A percentile compares a stretch with the other conserved stretches of the same genome.
Conservation (phyloP, 2,113 vertebrate genomes). For the Patagioenas fasciata region DNA sequence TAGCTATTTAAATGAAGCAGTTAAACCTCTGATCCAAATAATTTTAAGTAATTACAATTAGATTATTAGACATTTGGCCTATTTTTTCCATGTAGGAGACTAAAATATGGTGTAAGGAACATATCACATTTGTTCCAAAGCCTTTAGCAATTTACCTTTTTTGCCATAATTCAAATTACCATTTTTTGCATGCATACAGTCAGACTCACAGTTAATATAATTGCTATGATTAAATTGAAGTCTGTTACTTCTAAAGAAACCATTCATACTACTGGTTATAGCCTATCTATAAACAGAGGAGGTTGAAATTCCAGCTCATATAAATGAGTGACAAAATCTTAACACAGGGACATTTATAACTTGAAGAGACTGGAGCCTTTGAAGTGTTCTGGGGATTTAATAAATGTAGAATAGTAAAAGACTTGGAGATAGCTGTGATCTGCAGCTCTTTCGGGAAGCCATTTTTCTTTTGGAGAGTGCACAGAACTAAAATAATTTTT, state of each 20-base stretch:
- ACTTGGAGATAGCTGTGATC: background rate
- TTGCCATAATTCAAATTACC: background rate
- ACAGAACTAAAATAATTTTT: background rate
- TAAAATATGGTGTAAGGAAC: background rate
- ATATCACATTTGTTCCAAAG: background rate
- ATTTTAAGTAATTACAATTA: background rate
- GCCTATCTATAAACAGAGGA: background rate
- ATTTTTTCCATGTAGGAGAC: background rate
- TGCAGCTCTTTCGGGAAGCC: background rate
- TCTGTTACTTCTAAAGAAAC: background rate
- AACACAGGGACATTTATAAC: background rate
- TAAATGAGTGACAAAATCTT: background rate
- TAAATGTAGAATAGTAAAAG: background rate
- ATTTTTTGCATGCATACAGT: background rate
- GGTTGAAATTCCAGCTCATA: background rate
- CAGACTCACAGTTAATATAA: background rate
- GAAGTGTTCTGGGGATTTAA: background rate
- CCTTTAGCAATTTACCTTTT: background rate
- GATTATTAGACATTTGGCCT: background rate
- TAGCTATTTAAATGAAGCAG: background rate
- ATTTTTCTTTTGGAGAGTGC: background rate
- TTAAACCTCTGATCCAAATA: background rate
- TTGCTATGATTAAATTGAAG: background rate
- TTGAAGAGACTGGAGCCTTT: background rate
- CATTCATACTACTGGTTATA: background rate